These are phyloP conservation scores for Vimba vimba DNA, from an alignment of 2,113 vertebrate species.

Conservation along the genomic window DNA sequence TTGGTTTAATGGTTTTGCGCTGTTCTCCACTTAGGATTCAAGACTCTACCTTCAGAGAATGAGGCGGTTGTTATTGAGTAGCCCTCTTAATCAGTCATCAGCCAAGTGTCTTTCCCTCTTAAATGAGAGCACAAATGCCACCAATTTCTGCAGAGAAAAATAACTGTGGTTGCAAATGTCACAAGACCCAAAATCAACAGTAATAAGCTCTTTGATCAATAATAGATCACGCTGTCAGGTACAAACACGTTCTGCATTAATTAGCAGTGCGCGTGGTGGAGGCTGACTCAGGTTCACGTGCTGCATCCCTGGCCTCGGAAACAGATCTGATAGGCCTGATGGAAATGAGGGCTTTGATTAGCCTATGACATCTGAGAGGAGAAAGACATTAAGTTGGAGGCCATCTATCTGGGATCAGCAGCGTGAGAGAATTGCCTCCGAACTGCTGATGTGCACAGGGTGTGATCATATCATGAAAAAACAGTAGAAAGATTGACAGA, in stretches of 20 bases:
- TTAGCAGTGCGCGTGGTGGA: conserved; percentile 20
- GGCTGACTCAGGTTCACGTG: not conserved
- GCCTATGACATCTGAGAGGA: conserved; percentile 43
- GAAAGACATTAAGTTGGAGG: conserved; percentile 15
- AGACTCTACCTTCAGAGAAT: not conserved
- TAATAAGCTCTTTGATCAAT: conserved; percentile 65
- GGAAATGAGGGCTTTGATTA: conserved; percentile 48
- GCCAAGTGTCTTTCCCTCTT: conserved; percentile 52
- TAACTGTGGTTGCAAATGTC: conserved; percentile 59
- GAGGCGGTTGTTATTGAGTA: conserved; percentile 37
- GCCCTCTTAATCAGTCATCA: conserved; percentile 53
- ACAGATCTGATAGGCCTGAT: conserved; percentile 36
- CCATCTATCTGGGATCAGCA: conserved; percentile 43
- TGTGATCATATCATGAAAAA: conserved; percentile 21
- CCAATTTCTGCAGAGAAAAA: conserved; percentile 47
- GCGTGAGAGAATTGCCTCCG: not conserved
- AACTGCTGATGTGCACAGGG: not conserved
- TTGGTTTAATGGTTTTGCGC: not conserved
- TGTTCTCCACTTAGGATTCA: not conserved
- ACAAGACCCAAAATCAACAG: conserved; percentile 64
- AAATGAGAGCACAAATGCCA: conserved; percentile 59
- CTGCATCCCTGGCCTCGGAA: not conserved
- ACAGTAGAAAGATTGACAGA: conserved; percentile 8
- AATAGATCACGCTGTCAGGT: conserved; percentile 58
- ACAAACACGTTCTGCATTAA: conserved; percentile 55